Base-by-base conservation (phyloP, 2,797 vertebrate genomes). In the Oreonectes daqikongensis region DNA sequence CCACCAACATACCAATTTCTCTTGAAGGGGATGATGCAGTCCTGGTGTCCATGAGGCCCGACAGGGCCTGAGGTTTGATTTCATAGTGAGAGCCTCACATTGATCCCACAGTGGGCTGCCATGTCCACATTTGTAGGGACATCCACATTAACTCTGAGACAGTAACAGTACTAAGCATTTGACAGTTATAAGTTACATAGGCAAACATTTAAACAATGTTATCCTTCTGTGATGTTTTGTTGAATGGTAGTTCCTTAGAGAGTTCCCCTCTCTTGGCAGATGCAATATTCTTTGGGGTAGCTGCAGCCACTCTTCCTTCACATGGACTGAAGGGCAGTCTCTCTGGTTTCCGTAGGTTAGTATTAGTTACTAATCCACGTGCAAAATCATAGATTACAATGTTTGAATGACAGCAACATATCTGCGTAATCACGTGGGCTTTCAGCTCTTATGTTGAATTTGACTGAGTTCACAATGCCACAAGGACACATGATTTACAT, bases 401-500 rank as follows among this genome's bases (percentile, higher is more conserved):
- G 66, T 14, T 48, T 1, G 15, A 50, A 69, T 6, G 26, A 69
- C 30, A 61, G 18, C 6, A 69, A 50, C 46, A 69, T 69, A 1
- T 69, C 46, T 0, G 46, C 18, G 12, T 52, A 69, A 35, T 69
- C 66, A 0, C 44, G 66, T 32, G 66, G 46, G 44, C 66, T 69
- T 32, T 69, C 28, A 18, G 46, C 66, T 35, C 59, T 35, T 2
- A 35, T n/a, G 18, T 35, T 61, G 9, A 61, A 61, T 12, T 61
- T 61, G 1, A 28, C 66, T 0, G 46, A 69, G 6, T 69, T 69
- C 9, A 69, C 66, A 5, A 52, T 32, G 2, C 66, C 46, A 52
- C 46, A 69, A 20, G 46, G 66, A 22, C 66, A 69, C 24, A 69
- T n/a, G 1, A n/a, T n/a, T n/a, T n/a, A n/a, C n/a, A n/a, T n/a